A percentile compares a stretch with the other conserved stretches of the same genome.
phyloP scores from a whole-genome alignment of 2,113 vertebrate species.

The Atlantisia rogersi region DNA sequence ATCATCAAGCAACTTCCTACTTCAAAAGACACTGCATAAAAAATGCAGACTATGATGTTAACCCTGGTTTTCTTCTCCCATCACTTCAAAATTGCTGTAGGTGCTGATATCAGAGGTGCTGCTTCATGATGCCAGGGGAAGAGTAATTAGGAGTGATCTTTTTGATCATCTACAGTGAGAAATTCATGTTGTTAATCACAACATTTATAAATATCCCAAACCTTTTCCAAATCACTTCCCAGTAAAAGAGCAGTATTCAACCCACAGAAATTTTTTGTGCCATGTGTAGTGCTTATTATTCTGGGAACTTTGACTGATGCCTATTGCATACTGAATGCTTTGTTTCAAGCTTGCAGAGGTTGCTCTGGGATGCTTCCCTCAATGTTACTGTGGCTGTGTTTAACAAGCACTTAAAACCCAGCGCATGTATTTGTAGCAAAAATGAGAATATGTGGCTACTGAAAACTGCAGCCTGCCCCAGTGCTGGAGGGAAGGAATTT shows the following conservation, averaged over 20 bases:
- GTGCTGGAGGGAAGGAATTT: background rate
- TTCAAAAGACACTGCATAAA: background rate
- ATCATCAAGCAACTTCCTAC: background rate
- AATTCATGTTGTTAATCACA: background rate
- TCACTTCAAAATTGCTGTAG: background rate
- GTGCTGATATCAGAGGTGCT: background rate
- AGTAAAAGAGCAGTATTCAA: background rate
- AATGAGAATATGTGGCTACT: background rate
- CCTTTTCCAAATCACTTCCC: background rate
- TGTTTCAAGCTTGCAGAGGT: slow-evolving; percentile 7
- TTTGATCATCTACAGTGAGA: background rate
- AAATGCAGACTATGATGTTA: background rate
- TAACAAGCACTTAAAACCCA: background rate
- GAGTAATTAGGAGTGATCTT: background rate
- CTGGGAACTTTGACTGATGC: background rate
- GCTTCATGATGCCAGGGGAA: background rate
- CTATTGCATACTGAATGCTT: slow-evolving; percentile 28
- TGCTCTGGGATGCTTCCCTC: background rate
- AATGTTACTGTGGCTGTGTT: background rate
- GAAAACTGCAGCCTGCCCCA: background rate
- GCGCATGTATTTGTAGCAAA: background rate
- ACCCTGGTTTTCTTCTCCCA: background rate
- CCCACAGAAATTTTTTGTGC: slow-evolving; percentile 29
- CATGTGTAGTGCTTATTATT: background rate
- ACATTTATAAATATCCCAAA: background rate